These are phyloP conservation scores for Hydractinia symbiolongicarpus DNA, from an alignment of 30 jellyfish, hydroid and myxozoan species.

Conservation along the genomic window DNA sequence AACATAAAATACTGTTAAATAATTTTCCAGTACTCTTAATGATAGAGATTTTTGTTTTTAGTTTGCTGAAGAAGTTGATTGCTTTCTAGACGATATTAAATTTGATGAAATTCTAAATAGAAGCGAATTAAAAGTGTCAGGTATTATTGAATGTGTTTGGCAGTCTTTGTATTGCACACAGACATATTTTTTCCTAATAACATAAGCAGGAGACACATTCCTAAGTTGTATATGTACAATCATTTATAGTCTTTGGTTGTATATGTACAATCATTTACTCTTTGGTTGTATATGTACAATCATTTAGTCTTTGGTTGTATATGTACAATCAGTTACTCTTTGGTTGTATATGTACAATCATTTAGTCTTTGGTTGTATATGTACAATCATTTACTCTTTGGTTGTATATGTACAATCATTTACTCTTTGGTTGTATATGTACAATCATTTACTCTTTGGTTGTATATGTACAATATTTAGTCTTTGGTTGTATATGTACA, in stretches of 20 bases:
- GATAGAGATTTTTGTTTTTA: neutral
- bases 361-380: neutral
- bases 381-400: too few species aligned
- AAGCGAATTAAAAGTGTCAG: neutral
- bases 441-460: too few species aligned
- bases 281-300: neutral
- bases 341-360: too few species aligned
- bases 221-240: too few species aligned
- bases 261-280: neutral
- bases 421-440: too few species aligned
- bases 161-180: too few species aligned
- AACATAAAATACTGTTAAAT: too few species aligned
- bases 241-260: neutral
- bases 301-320: neutral
- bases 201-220: too few species aligned
- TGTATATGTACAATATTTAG: neutral
- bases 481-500: neutral
- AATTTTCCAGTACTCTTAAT: too few species aligned
- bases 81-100: slow-evolving; percentile 6
- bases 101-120: neutral
- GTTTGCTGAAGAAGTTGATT: slow-evolving; percentile 9
- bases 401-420: too few species aligned
- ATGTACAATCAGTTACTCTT: too few species aligned
- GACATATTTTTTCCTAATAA: too few species aligned
- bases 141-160: neutral